A percentile compares a stretch with the other conserved stretches of the same genome.
phyloP scores from a whole-genome alignment of 2,888 invertebrate species.

The Eristalis intricaria region DNA sequence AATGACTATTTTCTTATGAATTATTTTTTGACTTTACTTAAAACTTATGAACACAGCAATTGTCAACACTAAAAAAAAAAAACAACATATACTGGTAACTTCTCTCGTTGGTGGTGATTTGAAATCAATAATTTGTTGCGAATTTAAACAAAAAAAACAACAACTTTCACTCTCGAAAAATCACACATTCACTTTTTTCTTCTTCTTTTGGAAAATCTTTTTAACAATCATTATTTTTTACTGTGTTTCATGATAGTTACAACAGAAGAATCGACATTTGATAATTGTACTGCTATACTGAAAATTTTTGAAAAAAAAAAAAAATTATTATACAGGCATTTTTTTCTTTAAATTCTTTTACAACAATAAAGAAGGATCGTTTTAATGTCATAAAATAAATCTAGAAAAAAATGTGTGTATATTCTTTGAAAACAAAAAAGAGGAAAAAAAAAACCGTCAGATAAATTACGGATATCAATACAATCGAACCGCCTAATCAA shows the following conservation, averaged over 20 bases:
- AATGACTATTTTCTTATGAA: background rate
- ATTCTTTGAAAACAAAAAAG: background rate
- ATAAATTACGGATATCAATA: constrained; percentile 25
- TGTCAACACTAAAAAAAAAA: constrained; percentile 47
- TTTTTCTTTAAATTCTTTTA: constrained; percentile 17
- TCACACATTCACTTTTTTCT: constrained; percentile 65
- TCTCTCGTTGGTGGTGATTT: constrained; percentile 24
- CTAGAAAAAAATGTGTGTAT: constrained; percentile 2
- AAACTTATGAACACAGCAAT: constrained; percentile 65
- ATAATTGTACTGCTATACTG: constrained; percentile 42
- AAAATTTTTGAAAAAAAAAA: background rate
- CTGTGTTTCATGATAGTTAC: constrained; percentile 31
- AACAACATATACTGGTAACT: background rate
- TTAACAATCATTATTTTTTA: constrained; percentile 64
- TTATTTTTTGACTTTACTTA: constrained; percentile 41
- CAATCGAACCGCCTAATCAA: constrained; percentile 67
- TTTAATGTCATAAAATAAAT: constrained; percentile 47
- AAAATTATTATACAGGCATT: background rate
- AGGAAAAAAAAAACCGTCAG: constrained; percentile 4
- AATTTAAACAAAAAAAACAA: constrained; percentile 19
- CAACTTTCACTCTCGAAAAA: constrained; percentile 55
- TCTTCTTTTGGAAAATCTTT: constrained; percentile 68
- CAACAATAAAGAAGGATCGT: constrained; percentile 37
- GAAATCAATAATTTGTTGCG: background rate
- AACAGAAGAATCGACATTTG: constrained; percentile 11